These are phyloP conservation scores for Drosophila histrio DNA, from an alignment of 2,888 invertebrate genomes.

Conservation along the genomic window DNA sequence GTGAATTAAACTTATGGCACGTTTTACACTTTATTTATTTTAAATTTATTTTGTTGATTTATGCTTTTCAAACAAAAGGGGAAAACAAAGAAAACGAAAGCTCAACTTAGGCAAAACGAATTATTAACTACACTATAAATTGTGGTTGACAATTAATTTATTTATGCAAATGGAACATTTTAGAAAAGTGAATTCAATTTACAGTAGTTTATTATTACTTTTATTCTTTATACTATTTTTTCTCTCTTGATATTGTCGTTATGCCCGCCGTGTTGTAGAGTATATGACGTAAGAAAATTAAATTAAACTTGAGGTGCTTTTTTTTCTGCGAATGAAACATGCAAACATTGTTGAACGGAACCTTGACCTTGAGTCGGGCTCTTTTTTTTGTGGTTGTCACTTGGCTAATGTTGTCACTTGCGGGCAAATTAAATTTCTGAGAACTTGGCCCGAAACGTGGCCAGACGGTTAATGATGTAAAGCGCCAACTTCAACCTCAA, in stretches of 20 bases:
- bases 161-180: too few species aligned
- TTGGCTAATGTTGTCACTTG: slow-evolving; percentile 13
- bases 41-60: too few species aligned
- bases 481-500: not conserved
- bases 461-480: slow-evolving; percentile 5
- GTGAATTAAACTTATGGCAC: too few species aligned
- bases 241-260: not conserved
- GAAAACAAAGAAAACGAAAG: too few species aligned
- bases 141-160: too few species aligned
- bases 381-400: slow-evolving; percentile 7
- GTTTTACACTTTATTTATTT: too few species aligned
- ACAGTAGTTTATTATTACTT: not conserved
- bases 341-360: slow-evolving; percentile 1
- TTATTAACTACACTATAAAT: too few species aligned
- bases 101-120: too few species aligned
- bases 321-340: not conserved
- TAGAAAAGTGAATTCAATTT: too few species aligned
- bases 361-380: slow-evolving; percentile 13
- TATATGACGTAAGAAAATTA: not conserved
- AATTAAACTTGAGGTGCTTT: slow-evolving; percentile 7
- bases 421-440: slow-evolving; percentile 24
- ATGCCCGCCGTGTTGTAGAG: not conserved
- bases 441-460: slow-evolving; percentile 17
- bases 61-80: too few species aligned
- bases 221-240: not conserved